phyloP scores from a whole-genome alignment of 2,113 vertebrate species.

The Onychostruthus taczanowskii region DNA sequence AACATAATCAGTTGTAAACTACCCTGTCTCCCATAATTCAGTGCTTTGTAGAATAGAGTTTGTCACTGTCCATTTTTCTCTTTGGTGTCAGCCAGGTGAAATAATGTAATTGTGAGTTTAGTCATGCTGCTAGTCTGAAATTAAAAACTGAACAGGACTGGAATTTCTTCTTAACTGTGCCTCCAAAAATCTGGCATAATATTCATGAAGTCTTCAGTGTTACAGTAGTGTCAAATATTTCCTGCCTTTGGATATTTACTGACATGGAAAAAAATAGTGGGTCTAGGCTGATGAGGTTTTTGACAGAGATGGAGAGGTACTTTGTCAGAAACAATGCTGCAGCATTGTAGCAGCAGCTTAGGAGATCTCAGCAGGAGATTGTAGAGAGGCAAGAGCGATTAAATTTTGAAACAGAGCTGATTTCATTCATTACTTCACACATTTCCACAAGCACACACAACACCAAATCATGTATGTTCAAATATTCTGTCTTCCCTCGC shows the following conservation, averaged over 20 bases:
- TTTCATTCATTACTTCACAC: neutral
- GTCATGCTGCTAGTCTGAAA: neutral
- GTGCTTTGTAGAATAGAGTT: neutral
- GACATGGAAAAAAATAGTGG: neutral
- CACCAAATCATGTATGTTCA: neutral
- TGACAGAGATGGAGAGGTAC: neutral
- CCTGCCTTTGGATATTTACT: neutral
- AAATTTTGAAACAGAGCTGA: neutral
- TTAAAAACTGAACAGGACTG: neutral
- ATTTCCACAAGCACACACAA: rapidly evolving
- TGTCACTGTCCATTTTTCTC: neutral
- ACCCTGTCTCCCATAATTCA: neutral
- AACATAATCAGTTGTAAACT: neutral
- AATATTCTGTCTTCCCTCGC: neutral
- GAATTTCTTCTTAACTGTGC: neutral
- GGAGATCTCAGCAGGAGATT: neutral
- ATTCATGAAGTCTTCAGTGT: neutral
- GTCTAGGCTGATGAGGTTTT: neutral
- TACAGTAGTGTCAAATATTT: neutral
- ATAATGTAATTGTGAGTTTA: neutral
- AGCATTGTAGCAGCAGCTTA: neutral
- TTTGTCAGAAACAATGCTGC: neutral
- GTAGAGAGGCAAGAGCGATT: rapidly evolving
- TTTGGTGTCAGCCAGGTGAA: neutral
- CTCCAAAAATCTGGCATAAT: neutral